Conservation (phyloP, 2,113 vertebrate species). For the Sardina pilchardus region DNA sequence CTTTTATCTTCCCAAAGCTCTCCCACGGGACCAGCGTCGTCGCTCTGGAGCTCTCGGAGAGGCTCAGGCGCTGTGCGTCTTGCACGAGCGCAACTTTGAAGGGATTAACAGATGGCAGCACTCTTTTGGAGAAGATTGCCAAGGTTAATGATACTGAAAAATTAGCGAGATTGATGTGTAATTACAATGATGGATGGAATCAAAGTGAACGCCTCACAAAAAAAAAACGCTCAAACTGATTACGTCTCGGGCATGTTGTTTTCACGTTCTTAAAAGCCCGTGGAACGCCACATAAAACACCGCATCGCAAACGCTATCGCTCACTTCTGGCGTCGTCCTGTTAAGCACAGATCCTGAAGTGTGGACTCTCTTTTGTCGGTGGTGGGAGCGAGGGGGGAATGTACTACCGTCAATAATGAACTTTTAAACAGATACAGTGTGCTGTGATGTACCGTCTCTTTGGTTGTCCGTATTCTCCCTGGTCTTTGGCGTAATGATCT, state of each 20-base stretch:
- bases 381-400: neutral
- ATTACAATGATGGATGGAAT: constrained; percentile 74
- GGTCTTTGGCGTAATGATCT: constrained; percentile 14
- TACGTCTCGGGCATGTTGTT: constrained; percentile 41
- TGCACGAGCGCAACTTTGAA: constrained; percentile 63
- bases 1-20: constrained; percentile 55
- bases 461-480: neutral
- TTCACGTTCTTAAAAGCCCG: constrained; percentile 28
- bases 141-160: constrained; percentile 78
- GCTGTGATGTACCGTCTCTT: neutral
- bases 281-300: constrained; percentile 45
- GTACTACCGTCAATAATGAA: constrained; percentile 26
- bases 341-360: neutral
- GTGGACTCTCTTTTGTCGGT: neutral
- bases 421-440: constrained; percentile 16
- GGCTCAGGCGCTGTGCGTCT: constrained; percentile 41
- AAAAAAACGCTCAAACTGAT: constrained; percentile 39
- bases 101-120: constrained; percentile 70
- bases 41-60: constrained; percentile 40
- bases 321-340: constrained; percentile 18
- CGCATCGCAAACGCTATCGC: constrained; percentile 1
- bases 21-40: constrained; percentile 53
- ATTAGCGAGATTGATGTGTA: constrained; percentile 74
- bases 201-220: constrained; percentile 39
- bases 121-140: constrained; percentile 65